These are phyloP conservation scores for rabbit (Oryctolagus cuniculus) DNA, from an alignment of 2,113 vertebrate species.

Conservation along the genomic window mOryCun1.1 NC_091440.1:92091001-92091500, in stretches of 20 bases:
- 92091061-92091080: not conserved
- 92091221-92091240: not conserved
- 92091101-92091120: not conserved
- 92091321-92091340: conserved; percentile 40
- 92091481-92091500: too few relatives aligned
- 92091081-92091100: not conserved
- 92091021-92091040: not conserved
- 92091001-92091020: too few relatives aligned
- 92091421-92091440: too few relatives aligned
- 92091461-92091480: too few relatives aligned
- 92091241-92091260: not conserved
- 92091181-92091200: not conserved
- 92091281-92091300: not conserved
- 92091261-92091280: not conserved
- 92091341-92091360: conserved; percentile 45
- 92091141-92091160: not conserved
- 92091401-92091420: too few relatives aligned
- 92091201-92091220: not conserved
- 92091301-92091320: conserved; percentile 24
- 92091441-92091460: too few relatives aligned
- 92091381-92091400: not conserved
- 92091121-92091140: not conserved
- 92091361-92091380: not conserved
- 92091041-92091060: not conserved
- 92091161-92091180: not conserved